phyloP scores from a whole-genome alignment of 2,113 vertebrate species.

The Piprites chloris region DNA sequence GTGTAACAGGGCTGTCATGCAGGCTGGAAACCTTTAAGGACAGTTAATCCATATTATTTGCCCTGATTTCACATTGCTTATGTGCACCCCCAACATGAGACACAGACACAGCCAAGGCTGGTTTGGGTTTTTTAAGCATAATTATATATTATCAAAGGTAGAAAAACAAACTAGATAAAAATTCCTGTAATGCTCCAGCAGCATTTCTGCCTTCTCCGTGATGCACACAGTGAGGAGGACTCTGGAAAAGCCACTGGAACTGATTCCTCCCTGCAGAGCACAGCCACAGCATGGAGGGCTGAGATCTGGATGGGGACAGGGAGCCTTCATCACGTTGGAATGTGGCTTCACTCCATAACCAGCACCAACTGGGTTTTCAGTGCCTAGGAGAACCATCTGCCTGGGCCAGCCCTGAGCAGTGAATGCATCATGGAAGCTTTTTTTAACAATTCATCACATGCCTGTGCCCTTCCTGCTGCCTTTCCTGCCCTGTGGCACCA shows the following conservation, averaged over 20 bases:
- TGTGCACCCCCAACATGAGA: background rate
- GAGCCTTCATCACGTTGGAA: background rate
- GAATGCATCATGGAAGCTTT: background rate
- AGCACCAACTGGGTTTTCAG: background rate
- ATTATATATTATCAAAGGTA: background rate
- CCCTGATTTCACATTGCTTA: background rate
- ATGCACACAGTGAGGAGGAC: background rate
- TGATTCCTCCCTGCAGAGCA: background rate
- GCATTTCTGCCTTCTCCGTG: background rate
- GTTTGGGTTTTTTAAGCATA: background rate
- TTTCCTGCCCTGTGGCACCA: background rate
- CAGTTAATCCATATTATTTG: background rate
- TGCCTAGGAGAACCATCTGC: background rate
- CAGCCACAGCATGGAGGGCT: accelerated
- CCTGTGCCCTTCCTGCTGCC: background rate
- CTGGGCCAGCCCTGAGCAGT: background rate
- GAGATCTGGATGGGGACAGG: accelerated
- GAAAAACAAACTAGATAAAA: background rate
- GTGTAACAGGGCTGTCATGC: background rate
- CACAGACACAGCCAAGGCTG: background rate
- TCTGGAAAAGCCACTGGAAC: background rate
- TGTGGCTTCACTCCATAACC: background rate
- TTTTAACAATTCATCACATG: background rate
- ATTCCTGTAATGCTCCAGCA: accelerated
- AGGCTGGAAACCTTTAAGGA: background rate